Base-by-base conservation (phyloP, 2,888 invertebrate species). In the Morpho deidamia region DNA sequence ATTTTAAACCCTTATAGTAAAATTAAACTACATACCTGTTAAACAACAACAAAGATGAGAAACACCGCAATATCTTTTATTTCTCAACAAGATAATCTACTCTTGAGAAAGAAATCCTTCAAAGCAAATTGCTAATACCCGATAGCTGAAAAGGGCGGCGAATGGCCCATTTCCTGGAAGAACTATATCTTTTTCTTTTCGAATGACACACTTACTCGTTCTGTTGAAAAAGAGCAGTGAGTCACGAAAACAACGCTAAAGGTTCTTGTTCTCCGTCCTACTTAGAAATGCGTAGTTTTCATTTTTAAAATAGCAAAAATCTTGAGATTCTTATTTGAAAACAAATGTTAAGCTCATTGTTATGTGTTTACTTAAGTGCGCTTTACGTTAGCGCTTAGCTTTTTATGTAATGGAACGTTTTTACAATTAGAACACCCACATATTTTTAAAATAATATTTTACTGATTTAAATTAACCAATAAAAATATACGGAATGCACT, bases 51-150 rank as follows among this genome's bases (percentile, higher is more conserved):
- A 46, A 38, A 46, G 38, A 46, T 14, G 7, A 8, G n/a, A 35
- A 9, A 38, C 23, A 38, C 39, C 38, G 11, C 23, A 48, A 40
- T 48, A 41, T 40, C 48, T 48, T 48, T 48, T 48, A 48, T 48
- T 41, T 48, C 39, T 33, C 40, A 39, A 34, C 48, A 32, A 40
- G 48, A 40, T 48, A 40, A 48, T 40, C 48, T 40, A 48, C 48
- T 48, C 11, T 33, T 33, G 40, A 34, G 40, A 34, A 76, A 56
- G 51, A 43, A 58, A 41, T 50, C 54, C 47, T 75, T 81, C 79
- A 84, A 81, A 81, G 82, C 78, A 83, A 85, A 83, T 83, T 81
- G 81, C 78, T 78, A 81, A 79, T 81, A 78, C 79, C 58, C 79
- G 74, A 83, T 82, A 75, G 78, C 76, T 77, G 73, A 67, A 77